These are phyloP conservation scores for Macrophya alboannulata DNA, from an alignment of 2,888 invertebrate genomes.

Conservation along the genomic window DNA sequence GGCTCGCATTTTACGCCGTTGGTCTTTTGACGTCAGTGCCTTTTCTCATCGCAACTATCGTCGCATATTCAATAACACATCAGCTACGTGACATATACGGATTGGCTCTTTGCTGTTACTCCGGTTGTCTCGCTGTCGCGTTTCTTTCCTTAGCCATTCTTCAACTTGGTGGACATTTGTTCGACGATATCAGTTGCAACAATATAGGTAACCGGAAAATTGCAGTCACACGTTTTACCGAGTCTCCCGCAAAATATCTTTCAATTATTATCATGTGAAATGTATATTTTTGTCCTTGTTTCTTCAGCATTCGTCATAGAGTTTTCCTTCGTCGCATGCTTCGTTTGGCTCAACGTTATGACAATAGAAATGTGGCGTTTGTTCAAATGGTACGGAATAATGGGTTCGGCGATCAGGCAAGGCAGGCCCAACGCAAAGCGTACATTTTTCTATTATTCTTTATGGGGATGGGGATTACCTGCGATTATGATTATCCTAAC, in stretches of 20 bases:
- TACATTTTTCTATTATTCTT: constrained; percentile 83
- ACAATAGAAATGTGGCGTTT: constrained; percentile 85
- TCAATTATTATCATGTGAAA: no score
- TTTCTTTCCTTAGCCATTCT: constrained; percentile 82
- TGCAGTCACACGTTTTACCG: no score
- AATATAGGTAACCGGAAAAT: no score
- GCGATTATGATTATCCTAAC: constrained; percentile 82
- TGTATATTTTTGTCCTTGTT: not conserved
- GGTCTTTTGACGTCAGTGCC: constrained; percentile 78
- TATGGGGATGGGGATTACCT: constrained; percentile 83
- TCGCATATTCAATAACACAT: constrained; percentile 79
- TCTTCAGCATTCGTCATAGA: constrained; percentile 84
- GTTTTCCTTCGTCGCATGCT: constrained; percentile 85
- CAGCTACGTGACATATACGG: constrained; percentile 83
- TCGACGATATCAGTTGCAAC: constrained; percentile 80
- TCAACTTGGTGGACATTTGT: constrained; percentile 82
- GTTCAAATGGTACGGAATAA: constrained; percentile 75
- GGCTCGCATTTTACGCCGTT: constrained; percentile 73
- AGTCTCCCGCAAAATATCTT: no score
- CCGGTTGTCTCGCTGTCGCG: constrained; percentile 82
- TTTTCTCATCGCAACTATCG: constrained; percentile 78
- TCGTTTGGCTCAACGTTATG: constrained; percentile 87
- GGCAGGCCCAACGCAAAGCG: constrained; percentile 54
- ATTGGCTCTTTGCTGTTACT: constrained; percentile 83
- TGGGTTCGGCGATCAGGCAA: constrained; percentile 52